Evolutionary conservation across 2,888 invertebrate species (phyloP), one percentile per base, ranked within the genome.

Genomic region (Nomada hirtipes): DNA sequence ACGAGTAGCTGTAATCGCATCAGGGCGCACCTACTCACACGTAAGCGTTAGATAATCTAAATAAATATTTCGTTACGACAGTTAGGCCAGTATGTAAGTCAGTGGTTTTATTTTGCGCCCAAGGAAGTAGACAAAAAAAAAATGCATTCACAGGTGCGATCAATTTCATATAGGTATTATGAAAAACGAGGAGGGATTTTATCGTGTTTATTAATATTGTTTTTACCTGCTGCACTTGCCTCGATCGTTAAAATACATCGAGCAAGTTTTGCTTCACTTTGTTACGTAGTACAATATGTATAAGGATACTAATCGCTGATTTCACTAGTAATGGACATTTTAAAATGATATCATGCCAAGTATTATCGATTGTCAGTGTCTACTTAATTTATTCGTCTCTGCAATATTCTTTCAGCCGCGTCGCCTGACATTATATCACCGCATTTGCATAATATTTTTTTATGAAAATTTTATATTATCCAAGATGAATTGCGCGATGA

Each of bases 1-100:
- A 73, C 82, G 63, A 67, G 82, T 73, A 76, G 61, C 55, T 60
- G 60, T 65, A 76, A 77, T 83, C 68, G 60, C 72, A 73, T 73
- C 73, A 44, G 52, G 47, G 44, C 55, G 57, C 20, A 47, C 50
- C 26, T 67, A 47, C 64, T n/a, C 20, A 26, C 52, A 52, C 20
- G 47, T 57, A 67, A 53, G 76, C 20, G 53, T 63, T 61, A 53
- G 76, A 68, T 63, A 63, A 57, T 79, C 72, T 73, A 59, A 80
- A 79, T 80, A 80, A 80, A 80, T 79, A 79, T 69, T 67, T 57
- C 47, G 20, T 36, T 53, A 59, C 20, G 47, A 72, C 72, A 23
- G 68, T 63, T 29, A 20, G 47, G 53, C 42, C n/a, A 20, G 23
- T 42, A 57, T 18, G 29, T 36, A 7, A 36, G 29, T 70, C 75